Conservation (phyloP, 2,888 invertebrate species). For the Priocnemis perturbator region DNA sequence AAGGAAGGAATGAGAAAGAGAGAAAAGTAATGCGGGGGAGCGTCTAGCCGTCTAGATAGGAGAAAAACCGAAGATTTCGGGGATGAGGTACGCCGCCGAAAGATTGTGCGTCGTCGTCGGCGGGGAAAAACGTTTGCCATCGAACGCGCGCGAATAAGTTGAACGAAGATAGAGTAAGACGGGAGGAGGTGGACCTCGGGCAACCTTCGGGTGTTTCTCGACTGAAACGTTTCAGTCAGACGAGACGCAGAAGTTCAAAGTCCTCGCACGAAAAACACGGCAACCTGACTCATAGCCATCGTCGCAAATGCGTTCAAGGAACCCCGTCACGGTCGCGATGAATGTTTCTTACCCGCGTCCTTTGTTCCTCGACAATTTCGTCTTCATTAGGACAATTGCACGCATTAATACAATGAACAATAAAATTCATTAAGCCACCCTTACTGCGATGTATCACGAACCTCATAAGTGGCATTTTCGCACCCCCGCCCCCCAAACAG, state of each 20-base stretch:
- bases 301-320: conserved; percentile 8
- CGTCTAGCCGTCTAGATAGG: conserved; percentile 49
- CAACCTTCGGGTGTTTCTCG: conserved; percentile 61
- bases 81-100: conserved; percentile 18
- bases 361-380: neutral
- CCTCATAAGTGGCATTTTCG: too few species aligned
- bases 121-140: conserved; percentile 11
- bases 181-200: conserved; percentile 41
- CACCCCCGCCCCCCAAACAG: too few species aligned
- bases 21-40: conserved; percentile 10
- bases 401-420: too few species aligned
- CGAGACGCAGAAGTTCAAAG: conserved; percentile 63
- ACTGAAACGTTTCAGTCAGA: conserved; percentile 55
- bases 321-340: too few species aligned
- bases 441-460: neutral
- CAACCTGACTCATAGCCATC: conserved; percentile 33
- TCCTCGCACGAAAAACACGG: conserved; percentile 56
- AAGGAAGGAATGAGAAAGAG: conserved; percentile 1
- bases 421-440: neutral
- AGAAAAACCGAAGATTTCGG: conserved; percentile 44
- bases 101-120: conserved; percentile 17
- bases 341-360: neutral
- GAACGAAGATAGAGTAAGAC: neutral
- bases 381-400: too few species aligned
- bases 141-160: too few species aligned